phyloP scores from a whole-genome alignment of 1,140 invertebrate species.

The Drosophila bifasciata region DNA sequence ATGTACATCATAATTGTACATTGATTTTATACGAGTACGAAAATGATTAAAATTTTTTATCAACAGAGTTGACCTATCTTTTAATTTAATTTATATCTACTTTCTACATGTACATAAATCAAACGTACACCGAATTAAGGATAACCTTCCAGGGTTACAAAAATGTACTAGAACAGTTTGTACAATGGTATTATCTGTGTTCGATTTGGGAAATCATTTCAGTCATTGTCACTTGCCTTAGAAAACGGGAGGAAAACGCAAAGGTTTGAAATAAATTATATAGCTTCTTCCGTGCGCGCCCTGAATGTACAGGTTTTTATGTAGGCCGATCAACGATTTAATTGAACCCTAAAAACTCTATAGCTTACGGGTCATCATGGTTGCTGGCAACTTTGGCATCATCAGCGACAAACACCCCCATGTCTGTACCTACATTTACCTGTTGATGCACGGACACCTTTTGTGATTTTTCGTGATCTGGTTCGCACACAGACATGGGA shows the following conservation, averaged over 20 bases:
- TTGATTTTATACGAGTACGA: too few relatives aligned
- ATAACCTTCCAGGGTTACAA: too few relatives aligned
- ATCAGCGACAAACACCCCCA: conserved; percentile 34
- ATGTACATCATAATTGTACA: too few relatives aligned
- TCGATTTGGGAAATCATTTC: conserved; percentile 10
- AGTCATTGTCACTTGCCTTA: conserved; percentile 10
- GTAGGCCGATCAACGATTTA: too few relatives aligned
- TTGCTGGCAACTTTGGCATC: conserved; percentile 20
- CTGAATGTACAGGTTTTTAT: too few relatives aligned
- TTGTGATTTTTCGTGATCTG: conserved; percentile 23
- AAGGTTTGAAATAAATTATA: not conserved
- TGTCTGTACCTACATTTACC: conserved; percentile 43
- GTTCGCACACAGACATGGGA: not conserved
- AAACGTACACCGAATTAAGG: too few relatives aligned
- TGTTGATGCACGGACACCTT: conserved; percentile 56
- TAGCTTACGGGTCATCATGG: conserved; percentile 35
- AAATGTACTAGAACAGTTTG: too few relatives aligned
- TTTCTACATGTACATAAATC: too few relatives aligned
- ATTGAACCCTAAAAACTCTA: not conserved
- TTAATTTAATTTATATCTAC: too few relatives aligned
- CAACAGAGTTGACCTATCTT: too few relatives aligned
- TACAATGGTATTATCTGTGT: conserved; percentile 4
- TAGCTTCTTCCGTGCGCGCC: too few relatives aligned
- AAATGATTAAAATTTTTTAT: too few relatives aligned
- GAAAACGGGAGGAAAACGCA: conserved; percentile 6